A percentile compares a stretch with the other conserved stretches of the same genome.
These are phyloP conservation scores for Cheilosia vernalis DNA, from an alignment of 2,888 invertebrate species.

Conservation along the genomic window DNA sequence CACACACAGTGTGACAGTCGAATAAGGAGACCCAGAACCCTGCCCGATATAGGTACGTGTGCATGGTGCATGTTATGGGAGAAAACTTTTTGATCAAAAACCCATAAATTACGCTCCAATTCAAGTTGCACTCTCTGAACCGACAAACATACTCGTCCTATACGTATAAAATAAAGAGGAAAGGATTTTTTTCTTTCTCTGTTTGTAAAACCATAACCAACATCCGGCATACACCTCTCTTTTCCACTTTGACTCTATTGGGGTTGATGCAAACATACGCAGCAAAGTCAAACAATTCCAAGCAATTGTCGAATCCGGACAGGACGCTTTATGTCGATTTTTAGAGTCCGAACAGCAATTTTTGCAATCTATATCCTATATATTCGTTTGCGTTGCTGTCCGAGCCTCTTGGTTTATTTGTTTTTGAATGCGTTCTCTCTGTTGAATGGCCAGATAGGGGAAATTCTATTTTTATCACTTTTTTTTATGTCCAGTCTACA, in stretches of 20 bases:
- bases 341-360: conserved; percentile 30
- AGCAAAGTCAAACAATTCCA: conserved; percentile 61
- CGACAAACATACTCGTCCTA: not conserved
- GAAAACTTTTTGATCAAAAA: conserved; percentile 72
- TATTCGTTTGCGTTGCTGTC: conserved; percentile 2
- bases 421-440: conserved; percentile 49
- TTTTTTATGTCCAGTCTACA: conserved; percentile 3
- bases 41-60: too few species aligned
- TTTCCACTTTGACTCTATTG: conserved; percentile 35
- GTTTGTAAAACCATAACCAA: conserved; percentile 16
- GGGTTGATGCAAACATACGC: conserved; percentile 48
- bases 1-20: not conserved
- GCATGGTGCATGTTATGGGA: not conserved
- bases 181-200: conserved; percentile 6
- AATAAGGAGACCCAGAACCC: not conserved
- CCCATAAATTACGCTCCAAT: conserved; percentile 74
- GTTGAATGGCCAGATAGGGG: conserved; percentile 24
- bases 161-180: not conserved
- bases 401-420: conserved; percentile 24
- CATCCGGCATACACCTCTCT: conserved; percentile 15
- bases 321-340: conserved; percentile 45
- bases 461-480: conserved; percentile 38
- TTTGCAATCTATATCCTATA: conserved; percentile 42
- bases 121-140: conserved; percentile 47
- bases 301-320: conserved; percentile 64